Base-by-base conservation (phyloP, 2,888 invertebrate species). In the Monochamus alternatus region DNA sequence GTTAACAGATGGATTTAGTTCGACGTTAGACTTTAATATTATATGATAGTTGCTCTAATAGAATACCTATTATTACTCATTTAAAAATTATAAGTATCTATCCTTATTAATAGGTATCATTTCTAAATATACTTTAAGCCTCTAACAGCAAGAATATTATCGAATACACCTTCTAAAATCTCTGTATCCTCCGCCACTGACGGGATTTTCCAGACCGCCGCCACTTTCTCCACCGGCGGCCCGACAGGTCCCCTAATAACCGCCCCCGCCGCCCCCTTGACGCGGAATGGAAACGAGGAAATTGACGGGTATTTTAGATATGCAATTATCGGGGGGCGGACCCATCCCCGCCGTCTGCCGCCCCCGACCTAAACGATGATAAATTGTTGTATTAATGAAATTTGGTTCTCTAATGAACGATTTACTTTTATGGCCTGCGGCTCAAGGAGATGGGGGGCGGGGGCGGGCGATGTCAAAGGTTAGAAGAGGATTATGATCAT, bases 201-300 rank as follows among this genome's bases (percentile, higher is more conserved):
- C 68, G 58, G 64, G 51, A 63, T 63, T 32, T 63, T 51, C 14
- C 9, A 38, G 38, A 38, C 51, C 43, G 14, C 3, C n/a, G 60
- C 38, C 62, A 60, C 67, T 65, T 73, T 72, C 70, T 67, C 60
- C 65, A 63, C 73, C 62, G 72, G 74, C 73, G 64, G 62, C 66
- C 72, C 65, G 75, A 38, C 77, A 74, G 74, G 74, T 77, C 76
- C 71, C 55, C 73, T 75, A 77, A 76, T 79, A 81, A 81, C 75
- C 78, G 66, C 73, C 67, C 76, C 73, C 47, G 76, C 60, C 60
- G 69, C 60, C 71, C 47, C 72, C 68, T 66, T 65, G 69, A 58
- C 68, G 47, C 47, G 77, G 76, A 80, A 78, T 81, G 78, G 77
- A 80, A 81, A 81, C 79, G 76, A 74, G 76, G 74, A 79, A 80